A percentile compares a stretch with the other conserved stretches of the same genome.
Conservation (phyloP, 2,113 vertebrate genomes). For the Neoarius graeffei region DNA sequence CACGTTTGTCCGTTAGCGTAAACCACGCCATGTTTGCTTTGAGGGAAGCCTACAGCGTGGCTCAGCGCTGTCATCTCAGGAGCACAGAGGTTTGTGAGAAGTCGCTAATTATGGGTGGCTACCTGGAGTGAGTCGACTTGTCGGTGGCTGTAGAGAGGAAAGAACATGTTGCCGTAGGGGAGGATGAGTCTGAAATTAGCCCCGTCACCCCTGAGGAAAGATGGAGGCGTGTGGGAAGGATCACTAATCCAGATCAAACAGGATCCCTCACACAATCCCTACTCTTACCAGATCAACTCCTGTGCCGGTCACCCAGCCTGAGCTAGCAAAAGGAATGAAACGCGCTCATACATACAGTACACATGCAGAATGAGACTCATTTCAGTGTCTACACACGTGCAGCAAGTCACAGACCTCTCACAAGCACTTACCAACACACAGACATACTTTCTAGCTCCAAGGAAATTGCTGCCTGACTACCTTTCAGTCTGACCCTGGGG, state of each 20-base stretch:
- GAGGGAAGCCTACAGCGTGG: not conserved
- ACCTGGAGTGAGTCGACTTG: constrained; percentile 62
- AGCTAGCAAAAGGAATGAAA: not conserved
- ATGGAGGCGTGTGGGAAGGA: constrained; percentile 57
- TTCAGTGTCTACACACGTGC: not conserved
- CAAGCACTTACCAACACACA: constrained; percentile 35
- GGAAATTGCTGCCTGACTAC: constrained; percentile 57
- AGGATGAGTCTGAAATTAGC: constrained; percentile 77
- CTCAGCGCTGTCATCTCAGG: constrained; percentile 29
- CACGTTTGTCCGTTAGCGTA: not conserved
- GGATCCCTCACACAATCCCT: constrained; percentile 36
- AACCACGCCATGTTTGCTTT: not conserved
- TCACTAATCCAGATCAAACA: constrained; percentile 66
- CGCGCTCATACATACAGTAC: not conserved
- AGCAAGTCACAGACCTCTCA: not conserved
- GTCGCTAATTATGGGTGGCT: constrained; percentile 66
- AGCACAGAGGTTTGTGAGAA: constrained; percentile 46
- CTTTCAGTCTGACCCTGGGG: constrained; percentile 55
- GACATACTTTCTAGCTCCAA: constrained; percentile 35
- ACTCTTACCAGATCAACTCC: not conserved
- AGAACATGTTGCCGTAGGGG: constrained; percentile 64
- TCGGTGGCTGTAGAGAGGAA: constrained; percentile 46
- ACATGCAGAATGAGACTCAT: not conserved
- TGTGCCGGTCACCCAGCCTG: constrained; percentile 17
- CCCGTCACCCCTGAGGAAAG: constrained; percentile 68